A percentile compares a stretch with the other conserved stretches of the same genome.
Evolutionary conservation across 2,888 invertebrate species (phyloP).

Genomic region (Aradus depressus): DNA sequence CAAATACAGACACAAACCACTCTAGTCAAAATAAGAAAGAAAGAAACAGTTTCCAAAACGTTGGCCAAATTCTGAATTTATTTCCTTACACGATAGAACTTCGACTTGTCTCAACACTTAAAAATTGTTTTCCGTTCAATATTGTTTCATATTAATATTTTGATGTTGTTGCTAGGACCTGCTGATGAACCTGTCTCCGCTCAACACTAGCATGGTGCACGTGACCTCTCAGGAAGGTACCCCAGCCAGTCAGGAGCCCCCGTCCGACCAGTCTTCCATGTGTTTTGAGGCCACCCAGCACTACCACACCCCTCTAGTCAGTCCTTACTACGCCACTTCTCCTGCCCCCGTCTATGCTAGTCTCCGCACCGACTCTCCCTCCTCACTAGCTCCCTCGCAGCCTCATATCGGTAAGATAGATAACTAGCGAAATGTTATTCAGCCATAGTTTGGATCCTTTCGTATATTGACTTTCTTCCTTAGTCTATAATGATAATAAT

Average conservation of each 20-base stretch:
- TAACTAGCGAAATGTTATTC: too few species aligned
- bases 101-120: too few species aligned
- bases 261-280: conserved; percentile 36
- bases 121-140: neutral
- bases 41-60: too few species aligned
- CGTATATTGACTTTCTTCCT: too few species aligned
- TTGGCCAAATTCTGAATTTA: too few species aligned
- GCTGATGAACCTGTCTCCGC: conserved; percentile 46
- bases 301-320: conserved; percentile 44
- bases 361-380: conserved; percentile 31
- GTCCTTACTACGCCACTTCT: conserved; percentile 43
- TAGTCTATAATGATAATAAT: too few species aligned
- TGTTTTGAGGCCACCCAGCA: conserved; percentile 39
- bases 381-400: too few species aligned
- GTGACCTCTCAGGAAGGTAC: conserved; percentile 38
- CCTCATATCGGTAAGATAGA: too few species aligned
- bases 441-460: too few species aligned
- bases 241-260: conserved; percentile 35
- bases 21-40: too few species aligned
- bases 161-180: conserved; percentile 40
- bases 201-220: conserved; percentile 36
- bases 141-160: conserved; percentile 2
- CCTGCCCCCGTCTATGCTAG: conserved; percentile 40
- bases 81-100: too few species aligned
- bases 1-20: too few species aligned